Percentiles rank a stretch among this genome's conserved stretches.
Evolutionary conservation across 1,140 invertebrate genomes (phyloP).

Genomic region (Neoseiulus cucumeris): DNA sequence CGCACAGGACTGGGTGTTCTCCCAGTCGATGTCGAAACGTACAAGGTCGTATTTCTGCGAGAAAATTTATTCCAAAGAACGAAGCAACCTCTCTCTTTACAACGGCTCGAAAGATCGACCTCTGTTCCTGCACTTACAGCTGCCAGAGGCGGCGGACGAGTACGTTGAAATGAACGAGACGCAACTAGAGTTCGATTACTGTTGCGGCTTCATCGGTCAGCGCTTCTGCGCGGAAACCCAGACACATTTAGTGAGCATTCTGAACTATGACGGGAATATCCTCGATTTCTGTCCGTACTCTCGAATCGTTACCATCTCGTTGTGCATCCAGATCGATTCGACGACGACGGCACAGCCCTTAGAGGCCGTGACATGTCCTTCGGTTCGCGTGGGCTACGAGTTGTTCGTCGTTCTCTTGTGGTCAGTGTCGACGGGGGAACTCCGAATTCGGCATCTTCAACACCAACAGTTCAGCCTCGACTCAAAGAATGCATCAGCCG

Average conservation of each 20-base stretch:
- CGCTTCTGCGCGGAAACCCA: not conserved
- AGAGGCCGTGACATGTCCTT: not conserved
- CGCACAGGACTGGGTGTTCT: not conserved
- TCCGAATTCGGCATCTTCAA: not conserved
- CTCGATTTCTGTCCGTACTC: constrained; percentile 8
- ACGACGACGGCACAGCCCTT: not conserved
- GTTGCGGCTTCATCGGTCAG: not conserved
- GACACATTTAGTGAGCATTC: not conserved
- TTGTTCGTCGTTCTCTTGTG: not conserved
- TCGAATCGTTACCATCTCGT: not conserved
- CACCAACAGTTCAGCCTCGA: not conserved
- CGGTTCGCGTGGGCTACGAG: not conserved
- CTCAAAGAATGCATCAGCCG: not conserved
- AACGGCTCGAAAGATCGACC: not conserved
- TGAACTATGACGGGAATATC: not conserved
- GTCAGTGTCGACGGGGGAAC: not conserved
- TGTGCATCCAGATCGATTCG: not conserved
- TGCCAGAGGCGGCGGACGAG: not conserved
- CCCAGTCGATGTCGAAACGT: not conserved
- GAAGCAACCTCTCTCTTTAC: not conserved
- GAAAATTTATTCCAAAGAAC: not conserved
- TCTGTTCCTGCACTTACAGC: not conserved
- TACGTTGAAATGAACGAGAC: not conserved
- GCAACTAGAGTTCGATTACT: not conserved
- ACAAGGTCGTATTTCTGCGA: not conserved